Percentiles rank a stretch among this genome's conserved stretches.
phyloP scores from a whole-genome alignment of 2,797 vertebrate species.

The Masticophis lateralis region DNA sequence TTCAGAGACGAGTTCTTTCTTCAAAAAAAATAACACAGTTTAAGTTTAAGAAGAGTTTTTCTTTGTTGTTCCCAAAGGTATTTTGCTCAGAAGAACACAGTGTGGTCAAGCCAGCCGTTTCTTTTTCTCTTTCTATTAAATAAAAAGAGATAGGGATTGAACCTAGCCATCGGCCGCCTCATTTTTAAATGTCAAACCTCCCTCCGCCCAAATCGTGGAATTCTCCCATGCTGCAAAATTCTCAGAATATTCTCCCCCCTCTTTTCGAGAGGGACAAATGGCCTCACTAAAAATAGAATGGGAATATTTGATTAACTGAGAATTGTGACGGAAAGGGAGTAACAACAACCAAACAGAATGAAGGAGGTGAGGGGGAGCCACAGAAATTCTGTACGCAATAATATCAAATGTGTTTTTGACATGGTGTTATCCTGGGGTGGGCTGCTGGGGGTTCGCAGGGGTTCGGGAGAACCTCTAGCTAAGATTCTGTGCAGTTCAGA shows the following conservation, averaged over 20 bases:
- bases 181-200: not conserved
- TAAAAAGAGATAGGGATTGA: not conserved
- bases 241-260: not conserved
- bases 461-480: no score
- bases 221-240: not conserved
- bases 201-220: not conserved
- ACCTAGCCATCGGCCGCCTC: not conserved
- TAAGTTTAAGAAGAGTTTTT: not conserved
- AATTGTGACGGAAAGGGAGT: no score
- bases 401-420: not conserved
- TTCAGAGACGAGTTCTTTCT: not conserved
- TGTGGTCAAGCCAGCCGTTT: not conserved
- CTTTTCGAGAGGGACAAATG: not conserved
- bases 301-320: not conserved
- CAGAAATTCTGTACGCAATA: not conserved
- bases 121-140: not conserved
- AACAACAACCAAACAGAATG: not conserved
- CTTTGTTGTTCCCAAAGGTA: not conserved
- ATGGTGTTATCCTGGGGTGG: not conserved
- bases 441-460: no score
- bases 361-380: not conserved
- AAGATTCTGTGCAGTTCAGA: no score
- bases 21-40: not conserved
- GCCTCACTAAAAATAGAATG: not conserved
- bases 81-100: not conserved